A percentile compares a stretch with the other conserved stretches of the same genome.
phyloP scores from a whole-genome alignment of 1,140 invertebrate species.

The Anastrepha ludens region DNA sequence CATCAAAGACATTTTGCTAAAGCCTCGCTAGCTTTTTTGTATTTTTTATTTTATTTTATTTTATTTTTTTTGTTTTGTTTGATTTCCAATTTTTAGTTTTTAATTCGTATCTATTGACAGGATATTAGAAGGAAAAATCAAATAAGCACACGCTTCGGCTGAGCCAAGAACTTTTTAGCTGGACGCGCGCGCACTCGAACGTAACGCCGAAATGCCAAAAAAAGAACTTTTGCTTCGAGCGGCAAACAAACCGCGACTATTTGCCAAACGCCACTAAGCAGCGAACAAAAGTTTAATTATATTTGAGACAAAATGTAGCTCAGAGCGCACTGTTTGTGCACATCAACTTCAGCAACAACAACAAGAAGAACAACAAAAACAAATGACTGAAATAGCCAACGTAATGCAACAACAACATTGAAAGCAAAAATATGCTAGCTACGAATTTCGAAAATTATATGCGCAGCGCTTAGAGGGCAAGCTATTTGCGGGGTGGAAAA shows the following conservation, averaged over 20 bases:
- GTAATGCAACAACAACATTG: background rate
- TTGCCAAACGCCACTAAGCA: conserved; percentile 28
- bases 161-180: background rate
- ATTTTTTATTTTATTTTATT: background rate
- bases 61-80: background rate
- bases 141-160: background rate
- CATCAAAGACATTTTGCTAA: background rate
- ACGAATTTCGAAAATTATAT: conserved; percentile 4
- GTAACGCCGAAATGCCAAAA: conserved; percentile 27
- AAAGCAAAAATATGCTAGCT: background rate
- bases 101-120: background rate
- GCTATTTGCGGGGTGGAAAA: background rate
- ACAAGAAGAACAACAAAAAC: background rate
- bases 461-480: background rate
- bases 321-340: conserved; percentile 11
- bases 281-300: conserved; percentile 29
- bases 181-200: background rate
- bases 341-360: background rate
- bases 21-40: background rate
- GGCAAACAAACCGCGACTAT: conserved; percentile 51
- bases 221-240: conserved; percentile 39
- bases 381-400: background rate
- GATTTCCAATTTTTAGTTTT: background rate
- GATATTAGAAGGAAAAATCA: background rate
- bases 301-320: conserved; percentile 23